phyloP scores from a whole-genome alignment of 2,888 invertebrate genomes.

The Pheosia tremula region DNA sequence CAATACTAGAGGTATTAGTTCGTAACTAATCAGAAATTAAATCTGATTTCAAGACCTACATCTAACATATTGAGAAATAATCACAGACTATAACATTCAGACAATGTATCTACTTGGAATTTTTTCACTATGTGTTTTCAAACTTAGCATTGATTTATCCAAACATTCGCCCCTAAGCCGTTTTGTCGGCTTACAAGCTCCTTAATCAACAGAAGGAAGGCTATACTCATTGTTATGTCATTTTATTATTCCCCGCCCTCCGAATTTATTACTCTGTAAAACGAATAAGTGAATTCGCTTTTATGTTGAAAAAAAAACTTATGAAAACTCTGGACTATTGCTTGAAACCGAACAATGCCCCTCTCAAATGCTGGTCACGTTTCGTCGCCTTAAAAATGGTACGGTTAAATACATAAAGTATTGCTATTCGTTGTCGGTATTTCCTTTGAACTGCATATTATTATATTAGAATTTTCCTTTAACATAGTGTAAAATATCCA shows the following conservation, averaged over 20 bases:
- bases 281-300: conserved; percentile 78
- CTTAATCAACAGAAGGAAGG: conserved; percentile 67
- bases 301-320: conserved; percentile 66
- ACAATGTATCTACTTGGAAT: conserved; percentile 9
- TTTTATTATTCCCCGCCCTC: conserved; percentile 61
- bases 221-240: conserved; percentile 61
- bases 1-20: no score
- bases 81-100: no score
- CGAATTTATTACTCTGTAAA: conserved; percentile 73
- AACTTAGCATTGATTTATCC: conserved; percentile 5
- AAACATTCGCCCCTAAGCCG: conserved; percentile 11
- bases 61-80: no score
- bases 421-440: conserved; percentile 74
- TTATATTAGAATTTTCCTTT: conserved; percentile 63
- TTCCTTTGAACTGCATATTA: conserved; percentile 73
- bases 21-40: no score
- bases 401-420: conserved; percentile 80
- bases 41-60: no score
- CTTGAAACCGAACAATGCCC: conserved; percentile 73
- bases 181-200: conserved; percentile 42
- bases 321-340: conserved; percentile 61
- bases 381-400: conserved; percentile 80
- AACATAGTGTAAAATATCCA: conserved; percentile 28
- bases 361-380: conserved; percentile 74
- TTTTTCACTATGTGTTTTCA: not conserved